Evolutionary conservation across 1,140 invertebrate species (phyloP), one percentile per base, ranked within the genome.

Genomic region (Mya arenaria): DNA sequence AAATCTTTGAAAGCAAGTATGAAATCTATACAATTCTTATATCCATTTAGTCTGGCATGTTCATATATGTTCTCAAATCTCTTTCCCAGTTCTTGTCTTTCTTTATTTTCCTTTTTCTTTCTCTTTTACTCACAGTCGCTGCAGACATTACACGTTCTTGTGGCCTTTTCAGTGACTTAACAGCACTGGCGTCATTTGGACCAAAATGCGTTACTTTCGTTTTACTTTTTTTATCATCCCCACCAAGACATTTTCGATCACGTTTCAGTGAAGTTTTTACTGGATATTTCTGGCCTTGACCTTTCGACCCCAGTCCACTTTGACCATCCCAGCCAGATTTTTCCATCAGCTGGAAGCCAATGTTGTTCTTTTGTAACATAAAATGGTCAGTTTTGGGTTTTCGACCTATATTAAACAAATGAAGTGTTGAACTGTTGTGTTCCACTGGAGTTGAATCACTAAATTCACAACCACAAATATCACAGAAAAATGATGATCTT

Each of bases 301-400:
- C 95, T 58, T 95, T 93, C n/a, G 95, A 94, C 5, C 97, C 97
- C 41, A 97, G 91, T 8, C 97, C 97, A 79, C 92, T 93, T 68
- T 96, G 94, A 82, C 94, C 95, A 88, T 97, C 94, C 97, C 97
- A 98, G 15, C 97, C 97, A 74, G 93, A 94, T 88, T 95, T 96
- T 19, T 97, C 83, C 93, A 98, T 94, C 75, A 98, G 93, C 89
- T 96, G 95, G 87, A 95, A 97, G 4, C 97, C 97, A 89, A 93
- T 95, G 91, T 97, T 98, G 69, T 93, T 93, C 83, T 94, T 94
- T 5, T 96, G 94, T 86, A 97, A 96, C 30, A 95, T 94, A 91
- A 96, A 97, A 83, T 91, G 92, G 77, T 94, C 92, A 65, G 91
- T 88, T 8, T 94, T 91, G 75, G 94, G 91, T 87, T 94, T 94